phyloP scores from a whole-genome alignment of 2,888 invertebrate genomes.

The Hemicrepidius hirtus region DNA sequence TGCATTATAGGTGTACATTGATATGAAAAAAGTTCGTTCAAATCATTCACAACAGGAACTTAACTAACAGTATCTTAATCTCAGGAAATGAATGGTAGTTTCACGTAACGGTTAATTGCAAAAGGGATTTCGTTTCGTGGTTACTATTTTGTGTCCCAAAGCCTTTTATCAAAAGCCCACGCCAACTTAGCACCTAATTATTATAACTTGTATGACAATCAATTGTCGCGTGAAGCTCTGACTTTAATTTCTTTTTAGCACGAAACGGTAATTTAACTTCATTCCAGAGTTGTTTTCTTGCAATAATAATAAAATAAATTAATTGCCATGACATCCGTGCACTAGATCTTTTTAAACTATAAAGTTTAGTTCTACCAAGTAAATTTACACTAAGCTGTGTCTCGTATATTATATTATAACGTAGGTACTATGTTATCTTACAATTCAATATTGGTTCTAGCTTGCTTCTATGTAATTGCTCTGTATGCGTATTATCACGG shows the following conservation, averaged over 20 bases:
- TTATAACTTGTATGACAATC: conserved; percentile 22
- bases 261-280: conserved; percentile 2
- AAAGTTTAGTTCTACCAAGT: not conserved
- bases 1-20: no score
- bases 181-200: conserved; percentile 23
- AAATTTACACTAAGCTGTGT: not conserved
- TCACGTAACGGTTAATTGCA: not conserved
- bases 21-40: no score
- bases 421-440: not conserved
- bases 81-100: not conserved
- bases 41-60: no score
- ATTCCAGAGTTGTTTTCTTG: conserved; percentile 2
- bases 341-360: no score
- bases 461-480: conserved; percentile 70
- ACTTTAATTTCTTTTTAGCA: conserved; percentile 11
- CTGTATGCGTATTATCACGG: conserved; percentile 83
- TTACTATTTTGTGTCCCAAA: not conserved
- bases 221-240: conserved; percentile 15
- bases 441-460: conserved; percentile 64
- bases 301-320: conserved; percentile 5
- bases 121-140: not conserved
- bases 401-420: not conserved
- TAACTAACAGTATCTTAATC: no score
- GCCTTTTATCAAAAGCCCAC: conserved; percentile 8
- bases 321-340: not conserved